Evolutionary conservation across 1,140 invertebrate genomes (phyloP), one percentile per base, ranked within the genome.

Genomic region (Drosophila ambigua): DNA sequence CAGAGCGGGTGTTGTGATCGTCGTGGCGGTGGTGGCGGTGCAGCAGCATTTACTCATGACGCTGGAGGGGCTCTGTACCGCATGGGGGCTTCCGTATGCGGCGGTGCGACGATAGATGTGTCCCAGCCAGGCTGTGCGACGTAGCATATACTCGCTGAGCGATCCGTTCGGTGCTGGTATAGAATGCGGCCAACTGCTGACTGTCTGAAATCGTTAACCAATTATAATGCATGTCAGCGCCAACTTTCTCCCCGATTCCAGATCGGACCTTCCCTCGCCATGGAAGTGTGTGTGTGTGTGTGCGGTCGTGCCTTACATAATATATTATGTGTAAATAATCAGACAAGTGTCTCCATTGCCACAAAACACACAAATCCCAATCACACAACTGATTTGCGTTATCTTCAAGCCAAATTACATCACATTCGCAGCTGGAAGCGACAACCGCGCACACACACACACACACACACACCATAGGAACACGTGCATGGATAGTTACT

Each of bases 331-430:
- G 28, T 9, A 39, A 46, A 53, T 35, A 48, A 60, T 45, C 31
- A 23, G 50, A 65, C 23, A 50, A 39, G 35, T 53, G 16, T 53
- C 8, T 35, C 35, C 13, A 31, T 46, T 50, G 26, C 26, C 26
- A 39, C 35, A 39, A 39, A 39, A 39, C 35, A 39, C 35, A 39
- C 35, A 39, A 39, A 39, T 4, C 35, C 35, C 35, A 39, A 39
- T 39, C 35, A 39, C 35, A 39, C 58, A 41, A 35, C 44, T 68
- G 41, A 45, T 52, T 62, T 51, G 43, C 58, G 43, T 74, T 72
- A 79, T 84, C 64, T 75, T 15, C 43, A 26, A 26, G 3, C 8
- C 45, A 54, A 81, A 82, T 82, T 82, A 82, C 79, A 82, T 82
- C 79, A 82, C 76, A 60, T 52, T 66, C 43, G 41, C 26, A 58